These are phyloP conservation scores for Equus quagga DNA, from an alignment of 2,113 vertebrate species.

Conservation along the genomic window DNA sequence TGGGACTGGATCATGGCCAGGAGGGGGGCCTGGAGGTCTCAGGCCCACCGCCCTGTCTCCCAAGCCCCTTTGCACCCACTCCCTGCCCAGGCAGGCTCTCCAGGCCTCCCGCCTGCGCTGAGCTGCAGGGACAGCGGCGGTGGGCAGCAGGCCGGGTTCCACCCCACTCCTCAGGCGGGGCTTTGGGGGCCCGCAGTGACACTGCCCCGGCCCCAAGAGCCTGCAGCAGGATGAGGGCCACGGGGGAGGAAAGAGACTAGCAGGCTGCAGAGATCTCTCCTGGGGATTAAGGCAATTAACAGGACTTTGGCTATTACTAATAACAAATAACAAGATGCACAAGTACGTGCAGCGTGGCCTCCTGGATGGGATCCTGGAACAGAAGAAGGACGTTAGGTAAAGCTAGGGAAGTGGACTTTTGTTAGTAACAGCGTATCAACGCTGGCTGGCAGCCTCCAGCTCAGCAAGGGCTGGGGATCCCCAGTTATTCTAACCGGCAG, in stretches of 20 bases:
- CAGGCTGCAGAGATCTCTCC: not conserved
- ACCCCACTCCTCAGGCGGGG: not conserved
- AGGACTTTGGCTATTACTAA: rapidly evolving
- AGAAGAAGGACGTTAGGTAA: not conserved
- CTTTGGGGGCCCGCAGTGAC: not conserved
- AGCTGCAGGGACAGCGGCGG: not conserved
- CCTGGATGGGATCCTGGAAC: not conserved
- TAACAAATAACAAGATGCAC: rapidly evolving
- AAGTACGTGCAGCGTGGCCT: not conserved
- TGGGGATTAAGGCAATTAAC: too few species aligned
- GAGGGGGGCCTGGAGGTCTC: not conserved
- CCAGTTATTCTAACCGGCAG: rapidly evolving
- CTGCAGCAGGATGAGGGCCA: rapidly evolving
- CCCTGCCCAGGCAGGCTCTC: not conserved
- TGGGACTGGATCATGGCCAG: too few species aligned
- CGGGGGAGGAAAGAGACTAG: not conserved
- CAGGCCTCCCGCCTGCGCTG: too few species aligned
- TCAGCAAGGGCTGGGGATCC: not conserved
- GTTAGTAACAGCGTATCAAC: not conserved
- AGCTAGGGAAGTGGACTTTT: not conserved
- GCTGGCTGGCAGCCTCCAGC: not conserved
- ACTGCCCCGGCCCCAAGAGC: not conserved
- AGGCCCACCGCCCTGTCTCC: not conserved
- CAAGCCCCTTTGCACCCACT: not conserved
- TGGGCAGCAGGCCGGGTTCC: rapidly evolving